A percentile compares a stretch with the other conserved stretches of the same genome.
These are phyloP conservation scores for Melanophora roralis DNA, from an alignment of 2,888 invertebrate genomes.

Conservation along the genomic window DNA sequence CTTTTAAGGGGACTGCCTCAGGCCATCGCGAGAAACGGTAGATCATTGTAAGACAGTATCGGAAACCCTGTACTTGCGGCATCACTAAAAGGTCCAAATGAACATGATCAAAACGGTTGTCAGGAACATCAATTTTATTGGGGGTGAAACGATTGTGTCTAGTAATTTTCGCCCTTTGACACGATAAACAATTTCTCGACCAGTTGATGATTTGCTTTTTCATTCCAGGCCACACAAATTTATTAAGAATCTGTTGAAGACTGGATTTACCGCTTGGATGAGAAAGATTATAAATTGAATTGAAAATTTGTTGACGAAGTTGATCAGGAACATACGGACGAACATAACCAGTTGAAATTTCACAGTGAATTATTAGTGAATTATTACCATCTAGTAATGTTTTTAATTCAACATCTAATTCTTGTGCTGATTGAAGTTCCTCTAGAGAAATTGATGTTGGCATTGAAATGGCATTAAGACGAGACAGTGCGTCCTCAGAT, in stretches of 20 bases:
- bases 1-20: neutral
- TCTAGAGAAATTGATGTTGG: too few relatives aligned
- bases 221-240: too few relatives aligned
- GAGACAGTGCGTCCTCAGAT: too few relatives aligned
- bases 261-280: neutral
- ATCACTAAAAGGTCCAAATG: slow-evolving; percentile 6
- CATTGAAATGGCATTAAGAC: slow-evolving; percentile 22
- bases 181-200: neutral
- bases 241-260: too few relatives aligned
- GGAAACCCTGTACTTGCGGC: too few relatives aligned
- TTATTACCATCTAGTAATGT: neutral
- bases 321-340: slow-evolving; percentile 34
- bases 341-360: slow-evolving; percentile 1
- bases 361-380: neutral
- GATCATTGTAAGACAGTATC: neutral
- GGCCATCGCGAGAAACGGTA: neutral
- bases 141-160: slow-evolving; percentile 3
- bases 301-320: slow-evolving; percentile 18
- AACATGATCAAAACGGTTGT: slow-evolving; percentile 9
- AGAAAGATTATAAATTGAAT: slow-evolving; percentile 22
- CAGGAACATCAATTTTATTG: slow-evolving; percentile 2
- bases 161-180: slow-evolving; percentile 4
- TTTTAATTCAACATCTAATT: neutral
- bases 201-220: too few relatives aligned
- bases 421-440: neutral